Conservation (phyloP, 1,140 invertebrate species). For the Helicoverpa zea region DNA sequence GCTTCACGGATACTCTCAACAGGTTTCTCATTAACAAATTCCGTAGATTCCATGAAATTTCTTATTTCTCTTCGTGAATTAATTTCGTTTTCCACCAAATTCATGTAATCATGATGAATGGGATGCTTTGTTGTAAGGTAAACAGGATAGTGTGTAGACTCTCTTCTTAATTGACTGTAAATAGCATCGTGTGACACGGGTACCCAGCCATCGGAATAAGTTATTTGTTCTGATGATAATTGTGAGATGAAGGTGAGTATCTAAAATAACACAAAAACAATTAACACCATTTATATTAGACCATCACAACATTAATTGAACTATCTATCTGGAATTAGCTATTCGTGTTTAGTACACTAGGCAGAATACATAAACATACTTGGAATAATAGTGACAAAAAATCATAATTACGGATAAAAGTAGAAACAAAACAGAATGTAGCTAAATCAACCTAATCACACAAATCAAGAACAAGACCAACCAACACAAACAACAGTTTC, state of each 20-base stretch:
- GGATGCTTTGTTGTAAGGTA: not conserved
- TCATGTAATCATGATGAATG: not conserved
- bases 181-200: conserved; percentile 47
- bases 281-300: not conserved
- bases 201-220: conserved; percentile 63
- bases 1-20: not conserved
- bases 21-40: not conserved
- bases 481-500: conserved; percentile 4
- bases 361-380: too few relatives aligned
- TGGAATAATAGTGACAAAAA: too few relatives aligned
- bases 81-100: not conserved
- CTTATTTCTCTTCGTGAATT: not conserved
- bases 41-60: not conserved
- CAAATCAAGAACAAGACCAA: not conserved
- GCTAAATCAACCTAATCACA: not conserved
- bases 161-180: conserved; percentile 33
- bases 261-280: not conserved
- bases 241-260: not conserved
- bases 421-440: not conserved
- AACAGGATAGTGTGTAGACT: not conserved
- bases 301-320: too few relatives aligned
- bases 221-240: conserved; percentile 9
- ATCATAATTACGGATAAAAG: not conserved
- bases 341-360: not conserved
- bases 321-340: not conserved